Base-by-base conservation (phyloP, 2,113 vertebrate genomes). In the Charina bottae region DNA sequence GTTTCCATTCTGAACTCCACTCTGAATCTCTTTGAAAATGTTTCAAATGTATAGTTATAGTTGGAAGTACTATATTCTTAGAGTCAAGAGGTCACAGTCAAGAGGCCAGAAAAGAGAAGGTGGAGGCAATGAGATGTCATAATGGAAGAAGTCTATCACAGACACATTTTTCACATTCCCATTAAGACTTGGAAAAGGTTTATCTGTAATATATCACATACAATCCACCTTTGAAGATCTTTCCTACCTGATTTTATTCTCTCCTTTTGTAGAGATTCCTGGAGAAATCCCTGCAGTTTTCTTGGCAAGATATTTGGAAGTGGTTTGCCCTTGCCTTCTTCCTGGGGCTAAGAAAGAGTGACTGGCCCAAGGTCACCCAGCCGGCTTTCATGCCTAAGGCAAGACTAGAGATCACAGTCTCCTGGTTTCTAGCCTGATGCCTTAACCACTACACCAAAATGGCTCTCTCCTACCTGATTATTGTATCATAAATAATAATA, bases 1-100 rank as follows among this genome's bases (percentile, higher is more conserved):
- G 90, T 89, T 93, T 93, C 5, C 60, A 93, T 42, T 54, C 60
- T 83, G 26, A 94, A 90, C 85, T 91, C 83, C n/a, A 85, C 78
- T 68, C 68, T 72, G n/a, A 72, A 37, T 37, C 87, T 91, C n/a
- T 56, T 56, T 8, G 58, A 88, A 92, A 92, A 87, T 1, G 78
- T 83, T 94, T 88, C 21, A 93, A 33, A 87, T 64, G 37, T 89
- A 33, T 91, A 86, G 92, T 26, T 24, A 11, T 72, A 59, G 68
- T 68, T 46, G 89, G 83, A 85, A 89, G 26, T 24, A 83, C 84
- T 91, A 46, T 19, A 64, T 83, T 55, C 0, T 2, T 56, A 72
- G 56, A 23, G 85, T 85, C 78, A 89, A 68, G 83, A 72, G 12
- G 68, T 89, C 83, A 91, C 83, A 85, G 91, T 46, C 6, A 90